Evolutionary conservation across 2,113 vertebrate species (phyloP), one percentile per base, ranked within the genome.

Genomic region (Laterallus jamaicensis): DNA sequence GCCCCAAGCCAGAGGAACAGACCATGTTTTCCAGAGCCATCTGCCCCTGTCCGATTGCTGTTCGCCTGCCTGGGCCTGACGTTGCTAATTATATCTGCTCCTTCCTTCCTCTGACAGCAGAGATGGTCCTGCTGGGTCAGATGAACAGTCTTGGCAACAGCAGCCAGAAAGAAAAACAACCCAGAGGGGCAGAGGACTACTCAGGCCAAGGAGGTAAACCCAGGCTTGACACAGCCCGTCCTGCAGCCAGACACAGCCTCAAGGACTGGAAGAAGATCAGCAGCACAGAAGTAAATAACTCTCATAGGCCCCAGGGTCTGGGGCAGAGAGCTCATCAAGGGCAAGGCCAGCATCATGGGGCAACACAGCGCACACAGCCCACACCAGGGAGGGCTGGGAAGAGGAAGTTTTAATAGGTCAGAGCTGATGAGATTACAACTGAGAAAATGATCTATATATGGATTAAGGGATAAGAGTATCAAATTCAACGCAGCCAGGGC

Each of bases 51-150:
- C 59, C 3, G 0, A 68, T 25, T 39, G 64, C 76, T 73, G 28
- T 67, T 92, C 75, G 58, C 59, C 95, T 82, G 83, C 62, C 80
- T 73, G 66, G 49, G 70, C 67, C 80, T 89, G 83, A 68, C 78
- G 13, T 54, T 8, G 28, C 81, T 96, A 88, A 96, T 96, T 97
- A 68, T 54, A 77, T 91, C 78, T 87, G 47, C 59, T 66, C 8
- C 0, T 52, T 74, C 76, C 69, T 94, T 91, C 70, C 44, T 93
- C 82, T 37, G 39, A 93, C 11, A 58, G 74, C 70, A 74, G 82
- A 94, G 26, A 55, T 0, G 2, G 42, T 31, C 91, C 74, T 88
- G 59, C 63, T 3, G 6, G 74, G 60, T 85, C 78, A 64, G 67
- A 37, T 21, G 47, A 49, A 9, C 28, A 2, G 42, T 24, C 47